Evolutionary conservation across 35 echinoderm and acorn worm species (phyloP).

Genomic region (Strongylocentrotus purpuratus): DNA sequence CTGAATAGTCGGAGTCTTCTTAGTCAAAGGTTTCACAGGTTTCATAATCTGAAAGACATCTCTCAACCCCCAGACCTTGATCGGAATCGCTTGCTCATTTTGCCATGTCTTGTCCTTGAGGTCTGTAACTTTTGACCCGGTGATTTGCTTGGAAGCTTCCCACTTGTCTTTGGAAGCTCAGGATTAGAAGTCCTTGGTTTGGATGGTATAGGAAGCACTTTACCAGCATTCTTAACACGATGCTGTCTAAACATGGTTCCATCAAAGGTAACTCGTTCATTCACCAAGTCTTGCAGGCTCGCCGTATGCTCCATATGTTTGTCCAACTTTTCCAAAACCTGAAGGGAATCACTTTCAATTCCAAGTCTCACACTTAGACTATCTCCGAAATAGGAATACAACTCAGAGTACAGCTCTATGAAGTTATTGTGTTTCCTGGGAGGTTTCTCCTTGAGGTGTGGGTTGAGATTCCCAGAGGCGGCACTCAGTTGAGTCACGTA

Average conservation of each 20-base stretch:
- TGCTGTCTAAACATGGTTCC: conserved; percentile 54
- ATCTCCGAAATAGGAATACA: conserved; percentile 83
- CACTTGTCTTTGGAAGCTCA: not conserved
- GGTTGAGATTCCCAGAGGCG: not conserved
- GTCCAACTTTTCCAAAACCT: not conserved
- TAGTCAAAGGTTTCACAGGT: conserved; percentile 52
- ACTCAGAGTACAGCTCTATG: conserved; percentile 66
- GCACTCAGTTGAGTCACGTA: conserved; percentile 55
- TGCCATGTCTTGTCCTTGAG: conserved; percentile 66
- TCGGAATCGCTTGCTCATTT: conserved; percentile 51
- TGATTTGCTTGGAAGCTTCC: conserved; percentile 68
- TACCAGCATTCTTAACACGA: not conserved
- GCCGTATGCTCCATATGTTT: conserved; percentile 52
- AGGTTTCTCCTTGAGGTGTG: not conserved
- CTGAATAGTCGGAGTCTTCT: conserved; percentile 13
- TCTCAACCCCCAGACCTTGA: conserved; percentile 70
- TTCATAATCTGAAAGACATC: conserved; percentile 79
- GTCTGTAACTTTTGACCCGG: conserved; percentile 37
- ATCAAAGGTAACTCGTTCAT: conserved; percentile 64
- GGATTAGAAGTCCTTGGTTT: not conserved
- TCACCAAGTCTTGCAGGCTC: conserved; percentile 65
- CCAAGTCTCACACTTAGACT: conserved; percentile 68
- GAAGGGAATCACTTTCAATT: conserved; percentile 20
- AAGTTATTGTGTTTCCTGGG: conserved; percentile 48
- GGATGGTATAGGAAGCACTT: not conserved